These are phyloP conservation scores for Conchocele bisecta DNA, from an alignment of 2,888 invertebrate species.

Conservation along the genomic window DNA sequence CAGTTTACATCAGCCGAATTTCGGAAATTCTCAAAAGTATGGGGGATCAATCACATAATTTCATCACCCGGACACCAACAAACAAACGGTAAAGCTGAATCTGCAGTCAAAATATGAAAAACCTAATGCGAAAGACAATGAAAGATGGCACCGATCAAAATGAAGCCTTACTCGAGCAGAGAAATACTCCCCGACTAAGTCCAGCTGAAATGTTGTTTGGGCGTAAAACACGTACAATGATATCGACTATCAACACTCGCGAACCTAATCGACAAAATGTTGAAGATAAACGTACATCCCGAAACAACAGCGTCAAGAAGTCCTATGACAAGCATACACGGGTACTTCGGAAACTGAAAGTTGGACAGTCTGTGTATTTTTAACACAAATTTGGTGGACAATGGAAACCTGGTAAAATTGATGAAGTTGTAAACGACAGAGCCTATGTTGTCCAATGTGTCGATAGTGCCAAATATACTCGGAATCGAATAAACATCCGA, in stretches of 20 bases:
- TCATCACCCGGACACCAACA: constrained; percentile 40
- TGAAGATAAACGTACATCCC: constrained; percentile 8
- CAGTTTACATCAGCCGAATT: constrained; percentile 41
- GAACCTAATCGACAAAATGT: background rate
- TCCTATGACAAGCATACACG: constrained; percentile 24
- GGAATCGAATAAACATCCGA: constrained; percentile 32
- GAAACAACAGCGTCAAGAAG: constrained; percentile 17
- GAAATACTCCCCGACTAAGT: constrained; percentile 53
- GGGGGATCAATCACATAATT: constrained; percentile 38
- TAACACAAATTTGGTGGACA: constrained; percentile 22
- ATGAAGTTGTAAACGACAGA: constrained; percentile 2
- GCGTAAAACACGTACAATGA: constrained; percentile 28
- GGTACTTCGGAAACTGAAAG: constrained; percentile 23
- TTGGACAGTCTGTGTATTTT: constrained; percentile 38
- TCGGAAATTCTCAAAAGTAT: constrained; percentile 18
- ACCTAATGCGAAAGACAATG: constrained; percentile 33
- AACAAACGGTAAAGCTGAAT: constrained; percentile 53
- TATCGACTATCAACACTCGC: constrained; percentile 22
- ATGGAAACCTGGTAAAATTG: constrained; percentile 10
- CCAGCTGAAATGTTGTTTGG: constrained; percentile 50
- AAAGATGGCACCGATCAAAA: constrained; percentile 31
- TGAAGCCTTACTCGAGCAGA: constrained; percentile 44
- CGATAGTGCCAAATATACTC: constrained; percentile 12
- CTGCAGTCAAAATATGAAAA: constrained; percentile 42
- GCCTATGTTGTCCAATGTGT: background rate